Evolutionary conservation across 2,888 invertebrate species (phyloP).

Genomic region (Nineta flava): DNA sequence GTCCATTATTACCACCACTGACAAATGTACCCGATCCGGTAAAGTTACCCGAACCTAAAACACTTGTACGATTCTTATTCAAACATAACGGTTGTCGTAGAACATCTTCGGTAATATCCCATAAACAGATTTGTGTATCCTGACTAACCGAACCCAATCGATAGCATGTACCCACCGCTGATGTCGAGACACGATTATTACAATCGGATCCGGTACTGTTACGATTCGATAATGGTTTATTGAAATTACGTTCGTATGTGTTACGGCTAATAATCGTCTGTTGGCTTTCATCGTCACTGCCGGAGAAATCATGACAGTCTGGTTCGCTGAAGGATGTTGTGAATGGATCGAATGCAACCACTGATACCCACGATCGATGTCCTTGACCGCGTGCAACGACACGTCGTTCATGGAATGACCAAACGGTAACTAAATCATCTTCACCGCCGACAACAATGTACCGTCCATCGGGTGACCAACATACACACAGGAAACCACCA

Average conservation of each 20-base stretch:
- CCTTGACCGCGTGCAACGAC: constrained; percentile 97
- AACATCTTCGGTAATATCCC: constrained; percentile 96
- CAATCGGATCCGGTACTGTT: constrained; percentile 13
- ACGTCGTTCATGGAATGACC: constrained; percentile 81
- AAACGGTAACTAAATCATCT: constrained; percentile 95
- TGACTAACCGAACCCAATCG: constrained; percentile 90
- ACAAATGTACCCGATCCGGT: constrained; percentile 23
- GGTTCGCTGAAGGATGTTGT: constrained; percentile 55
- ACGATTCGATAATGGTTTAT: constrained; percentile 16
- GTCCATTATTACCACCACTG: constrained; percentile 24
- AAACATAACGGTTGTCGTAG: constrained; percentile 52
- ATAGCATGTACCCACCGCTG: constrained; percentile 42
- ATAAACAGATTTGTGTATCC: constrained; percentile 93
- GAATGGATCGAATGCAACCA: constrained; percentile 86
- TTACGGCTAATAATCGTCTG: constrained; percentile 23
- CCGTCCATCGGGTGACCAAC: constrained; percentile 94
- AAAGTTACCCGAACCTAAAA: constrained; percentile 21
- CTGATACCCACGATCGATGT: constrained; percentile 95
- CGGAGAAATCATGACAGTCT: constrained; percentile 35
- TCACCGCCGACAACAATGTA: constrained; percentile 96
- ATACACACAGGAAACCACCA: constrained; percentile 92
- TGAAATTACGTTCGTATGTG: constrained; percentile 11
- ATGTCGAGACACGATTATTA: constrained; percentile 21
- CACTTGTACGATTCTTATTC: constrained; percentile 24
- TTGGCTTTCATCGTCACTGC: constrained; percentile 35